These are phyloP conservation scores for Chiroxiphia lanceolata DNA, from an alignment of 2,797 vertebrate species.

Conservation along the genomic window DNA sequence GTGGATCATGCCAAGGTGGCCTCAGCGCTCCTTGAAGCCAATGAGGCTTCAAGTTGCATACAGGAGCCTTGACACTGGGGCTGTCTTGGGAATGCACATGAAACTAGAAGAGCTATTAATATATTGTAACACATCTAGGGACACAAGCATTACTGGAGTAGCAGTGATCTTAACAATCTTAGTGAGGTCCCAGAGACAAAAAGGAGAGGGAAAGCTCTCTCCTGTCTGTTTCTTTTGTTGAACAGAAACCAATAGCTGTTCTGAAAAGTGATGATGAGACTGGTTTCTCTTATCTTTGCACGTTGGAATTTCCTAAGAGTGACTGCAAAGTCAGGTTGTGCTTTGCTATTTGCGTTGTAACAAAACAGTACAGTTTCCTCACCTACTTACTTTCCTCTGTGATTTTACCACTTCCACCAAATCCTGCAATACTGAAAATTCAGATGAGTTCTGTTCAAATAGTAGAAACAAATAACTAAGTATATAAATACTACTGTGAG, in stretches of 20 bases:
- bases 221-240: neutral
- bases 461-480: neutral
- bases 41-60: no score
- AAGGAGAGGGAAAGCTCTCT: neutral
- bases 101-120: neutral
- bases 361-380: neutral
- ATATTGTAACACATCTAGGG: neutral
- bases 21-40: neutral
- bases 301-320: neutral
- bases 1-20: neutral
- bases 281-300: neutral
- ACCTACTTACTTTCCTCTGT: neutral
- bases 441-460: neutral
- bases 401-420: conserved; percentile 13
- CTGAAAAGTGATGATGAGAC: neutral
- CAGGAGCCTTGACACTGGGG: neutral
- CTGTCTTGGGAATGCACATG: neutral
- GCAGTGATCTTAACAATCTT: neutral
- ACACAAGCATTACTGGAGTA: neutral
- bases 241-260: neutral
- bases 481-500: neutral
- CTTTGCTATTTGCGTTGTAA: neutral
- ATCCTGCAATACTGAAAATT: neutral
- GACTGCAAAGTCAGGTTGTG: neutral
- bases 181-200: neutral